phyloP scores from a whole-genome alignment of 1,140 invertebrate genomes.

The Bombyx mori region DNA sequence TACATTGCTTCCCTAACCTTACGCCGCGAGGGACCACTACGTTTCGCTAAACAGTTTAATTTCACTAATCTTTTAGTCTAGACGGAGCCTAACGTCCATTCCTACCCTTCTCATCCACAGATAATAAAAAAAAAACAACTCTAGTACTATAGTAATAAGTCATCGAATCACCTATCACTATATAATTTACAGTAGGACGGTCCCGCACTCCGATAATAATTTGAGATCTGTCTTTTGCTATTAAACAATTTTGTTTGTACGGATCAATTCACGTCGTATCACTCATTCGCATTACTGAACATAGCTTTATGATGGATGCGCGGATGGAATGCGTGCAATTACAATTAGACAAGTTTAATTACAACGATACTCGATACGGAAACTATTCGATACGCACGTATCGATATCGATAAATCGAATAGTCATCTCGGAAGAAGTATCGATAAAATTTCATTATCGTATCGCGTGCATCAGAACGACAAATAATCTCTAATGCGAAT shows the following conservation, averaged over 20 bases:
- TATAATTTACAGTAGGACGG: conserved; percentile 64
- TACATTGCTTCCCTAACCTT: conserved; percentile 44
- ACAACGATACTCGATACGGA: too few species aligned
- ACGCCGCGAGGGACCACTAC: conserved; percentile 52
- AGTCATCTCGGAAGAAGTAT: too few species aligned
- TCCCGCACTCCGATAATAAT: conserved; percentile 44
- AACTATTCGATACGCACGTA: too few species aligned
- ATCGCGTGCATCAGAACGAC: conserved; percentile 17
- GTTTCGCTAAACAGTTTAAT: conserved; percentile 56
- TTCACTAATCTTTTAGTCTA: conserved; percentile 55
- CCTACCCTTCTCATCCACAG: conserved; percentile 9
- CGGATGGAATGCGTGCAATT: conserved; percentile 65
- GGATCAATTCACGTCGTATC: conserved; percentile 50
- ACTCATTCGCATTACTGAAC: conserved; percentile 17
- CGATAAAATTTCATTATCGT: too few species aligned
- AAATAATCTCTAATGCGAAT: too few species aligned
- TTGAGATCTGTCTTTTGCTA: conserved; percentile 54
- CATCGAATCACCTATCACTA: conserved; percentile 51
- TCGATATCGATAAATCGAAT: too few species aligned
- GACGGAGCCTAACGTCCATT: conserved; percentile 43
- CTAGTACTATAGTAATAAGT: conserved; percentile 4
- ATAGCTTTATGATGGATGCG: conserved; percentile 2
- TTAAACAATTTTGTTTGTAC: conserved; percentile 41
- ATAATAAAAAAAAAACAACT: conserved; percentile 17
- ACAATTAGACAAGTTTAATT: too few species aligned